Base-by-base conservation (phyloP, 1,140 invertebrate genomes). In the Conopomorpha cramerella region DNA sequence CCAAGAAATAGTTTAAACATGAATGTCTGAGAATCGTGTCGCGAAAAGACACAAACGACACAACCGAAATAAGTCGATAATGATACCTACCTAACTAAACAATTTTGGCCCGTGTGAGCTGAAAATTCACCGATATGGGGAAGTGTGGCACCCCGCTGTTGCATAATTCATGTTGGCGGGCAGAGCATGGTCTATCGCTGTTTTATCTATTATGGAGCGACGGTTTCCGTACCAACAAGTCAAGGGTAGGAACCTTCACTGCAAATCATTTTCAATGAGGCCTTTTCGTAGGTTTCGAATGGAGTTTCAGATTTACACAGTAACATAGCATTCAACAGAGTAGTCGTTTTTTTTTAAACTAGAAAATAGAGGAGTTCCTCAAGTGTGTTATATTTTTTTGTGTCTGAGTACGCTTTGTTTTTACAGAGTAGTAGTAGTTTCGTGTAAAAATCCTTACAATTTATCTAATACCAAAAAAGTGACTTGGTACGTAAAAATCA, bases 181-280 rank as follows among this genome's bases (percentile, higher is more conserved):
- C 67, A 67, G 67, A 68, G 70, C 70, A 76, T 76, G 70, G 72
- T 76, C 71, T 76, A 76, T 76, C 71, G 72, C 70, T 70, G 70
- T 74, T 74, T 72, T 74, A 72, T 74, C 70, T 74, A 70, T 74
- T 68, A 67, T 54, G 67, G 56, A 58, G 46, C 60, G 64, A 49
- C 54, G 55, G 45, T 47, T 39, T 45, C 48, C 8, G n/a, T 8
- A 12, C n/a, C n/a, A n/a, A n/a, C n/a, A 23, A 23, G 19, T 23
- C 10, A 23, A 10, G 19, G 4, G 19, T 23, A 23, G 19, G 19
- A 6, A 23, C 19, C 10, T 23, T 6, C 19, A 4, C 10, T 6
- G 19, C 10, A n/a, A n/a, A n/a, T n/a, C n/a, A n/a, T n/a, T n/a
- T n/a, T n/a, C n/a, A n/a, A n/a, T n/a, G n/a, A n/a, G n/a, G n/a